Evolutionary conservation across 2,113 vertebrate species (phyloP), one percentile per base, ranked within the genome.

Genomic region (Sturnus vulgaris): DNA sequence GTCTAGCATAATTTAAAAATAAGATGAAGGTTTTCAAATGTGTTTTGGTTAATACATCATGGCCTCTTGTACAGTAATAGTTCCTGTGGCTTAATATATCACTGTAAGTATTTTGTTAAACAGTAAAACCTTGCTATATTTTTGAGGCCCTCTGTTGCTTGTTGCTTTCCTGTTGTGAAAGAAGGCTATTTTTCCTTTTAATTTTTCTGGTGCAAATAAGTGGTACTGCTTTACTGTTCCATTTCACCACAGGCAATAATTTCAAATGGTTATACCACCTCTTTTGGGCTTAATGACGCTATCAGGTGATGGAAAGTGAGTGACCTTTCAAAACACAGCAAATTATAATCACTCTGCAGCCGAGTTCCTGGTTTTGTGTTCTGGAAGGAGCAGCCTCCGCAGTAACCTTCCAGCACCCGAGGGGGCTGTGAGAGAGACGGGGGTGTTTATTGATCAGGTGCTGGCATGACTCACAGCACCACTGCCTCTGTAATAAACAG

Each of bases 211-310:
- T 86, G 56, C 44, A 89, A 95, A 65, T 70, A 93, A 92, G 35
- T 60, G 57, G 50, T 40, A 24, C 0, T 2, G 63, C 70, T 95
- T 94, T 87, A 73, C 70, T 39, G 15, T 89, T 95, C 78, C 53
- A 65, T 95, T 95, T 95, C 88, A 89, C 81, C 59, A 57, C 52
- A 86, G 88, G 71, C 70, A 95, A 39, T 93, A 86, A 88, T 97
- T 95, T 80, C 15, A 24, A 63, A 64, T 57, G 80, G 47, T 66
- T 91, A 68, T 60, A n/a, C 52, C 52, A 49, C 68, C 93, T 94
- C 65, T 93, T 79, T 72, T 82, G 61, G 84, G 28, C 71, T 94
- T 95, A 88, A 78, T 91, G 85, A 76, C 0, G 1, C 87, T 85
- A 39, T 89, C 59, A 82, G 85, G 75, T 91, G 93, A 64, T 65